Conservation (phyloP, 2,888 invertebrate species). For the Steinernema scapterisci region DNA sequence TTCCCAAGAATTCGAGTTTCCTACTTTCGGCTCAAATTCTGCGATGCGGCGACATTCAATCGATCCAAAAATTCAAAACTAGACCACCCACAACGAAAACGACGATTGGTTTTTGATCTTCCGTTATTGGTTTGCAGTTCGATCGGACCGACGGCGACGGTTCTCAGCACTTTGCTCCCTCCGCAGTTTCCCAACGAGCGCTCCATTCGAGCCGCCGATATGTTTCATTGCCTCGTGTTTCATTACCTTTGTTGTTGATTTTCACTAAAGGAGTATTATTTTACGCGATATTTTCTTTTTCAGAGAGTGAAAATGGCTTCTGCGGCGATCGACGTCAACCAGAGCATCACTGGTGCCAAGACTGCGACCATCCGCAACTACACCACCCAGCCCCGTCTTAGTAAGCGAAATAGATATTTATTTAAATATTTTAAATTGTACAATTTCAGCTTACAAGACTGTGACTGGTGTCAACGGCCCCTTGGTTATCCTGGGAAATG, state of each 20-base stretch:
- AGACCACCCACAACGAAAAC: constrained; percentile 16
- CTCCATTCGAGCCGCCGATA: not conserved
- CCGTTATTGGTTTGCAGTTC: not conserved
- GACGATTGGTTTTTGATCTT: constrained; percentile 5
- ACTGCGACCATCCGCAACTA: constrained; percentile 78
- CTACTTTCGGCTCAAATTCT: too few species aligned
- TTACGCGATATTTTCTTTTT: not conserved
- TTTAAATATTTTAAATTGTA: not conserved
- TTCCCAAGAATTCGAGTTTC: too few species aligned
- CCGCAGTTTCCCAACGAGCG: not conserved
- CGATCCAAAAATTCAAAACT: too few species aligned
- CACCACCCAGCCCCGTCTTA: constrained; percentile 88
- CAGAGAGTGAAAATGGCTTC: not conserved
- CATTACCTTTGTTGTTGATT: not conserved
- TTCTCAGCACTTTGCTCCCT: not conserved
- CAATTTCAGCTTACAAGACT: constrained; percentile 87
- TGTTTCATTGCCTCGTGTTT: not conserved
- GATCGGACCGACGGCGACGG: not conserved
- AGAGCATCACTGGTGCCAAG: constrained; percentile 43
- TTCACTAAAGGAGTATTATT: not conserved
- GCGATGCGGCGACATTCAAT: too few species aligned
- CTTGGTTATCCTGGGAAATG: constrained; percentile 95
- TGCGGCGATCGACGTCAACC: constrained; percentile 41
- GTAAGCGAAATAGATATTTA: constrained; percentile 31
- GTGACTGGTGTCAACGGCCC: constrained; percentile 99